phyloP scores from a whole-genome alignment of 2,113 vertebrate species.

The Chlorodrepanis virens region DNA sequence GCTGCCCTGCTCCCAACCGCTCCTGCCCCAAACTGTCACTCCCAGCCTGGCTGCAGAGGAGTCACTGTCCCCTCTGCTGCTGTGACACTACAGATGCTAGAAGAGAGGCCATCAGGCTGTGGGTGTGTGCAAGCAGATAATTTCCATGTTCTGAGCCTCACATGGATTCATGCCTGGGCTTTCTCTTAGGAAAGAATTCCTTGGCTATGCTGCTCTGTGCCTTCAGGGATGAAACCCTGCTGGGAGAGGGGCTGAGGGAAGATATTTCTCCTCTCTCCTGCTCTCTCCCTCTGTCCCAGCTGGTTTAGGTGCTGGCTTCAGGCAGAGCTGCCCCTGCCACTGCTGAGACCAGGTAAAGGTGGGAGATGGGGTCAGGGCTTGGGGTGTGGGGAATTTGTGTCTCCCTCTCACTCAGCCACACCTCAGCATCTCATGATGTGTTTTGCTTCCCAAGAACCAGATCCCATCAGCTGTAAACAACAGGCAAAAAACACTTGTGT shows the following conservation, averaged over 20 bases:
- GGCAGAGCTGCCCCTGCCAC: neutral
- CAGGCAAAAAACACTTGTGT: neutral
- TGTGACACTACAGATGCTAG: neutral
- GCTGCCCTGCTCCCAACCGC: neutral
- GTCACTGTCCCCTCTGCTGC: neutral
- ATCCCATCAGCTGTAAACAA: conserved; percentile 36
- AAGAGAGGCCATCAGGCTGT: neutral
- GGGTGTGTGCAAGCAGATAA: neutral
- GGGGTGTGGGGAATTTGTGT: neutral
- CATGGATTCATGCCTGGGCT: neutral
- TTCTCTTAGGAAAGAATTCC: conserved; percentile 44
- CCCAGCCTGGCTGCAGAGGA: neutral
- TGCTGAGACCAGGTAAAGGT: neutral
- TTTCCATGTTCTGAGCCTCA: neutral
- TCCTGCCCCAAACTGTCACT: neutral
- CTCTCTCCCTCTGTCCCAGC: neutral
- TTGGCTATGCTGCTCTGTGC: neutral
- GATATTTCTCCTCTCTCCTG: neutral
- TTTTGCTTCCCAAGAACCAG: neutral
- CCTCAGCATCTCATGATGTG: neutral
- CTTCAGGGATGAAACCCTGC: neutral
- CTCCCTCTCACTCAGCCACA: neutral
- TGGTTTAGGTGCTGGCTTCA: neutral
- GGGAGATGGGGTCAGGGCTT: neutral
- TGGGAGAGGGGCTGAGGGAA: neutral